Conservation (phyloP, 2,888 invertebrate genomes). For the Schrankia costaestrigalis region DNA sequence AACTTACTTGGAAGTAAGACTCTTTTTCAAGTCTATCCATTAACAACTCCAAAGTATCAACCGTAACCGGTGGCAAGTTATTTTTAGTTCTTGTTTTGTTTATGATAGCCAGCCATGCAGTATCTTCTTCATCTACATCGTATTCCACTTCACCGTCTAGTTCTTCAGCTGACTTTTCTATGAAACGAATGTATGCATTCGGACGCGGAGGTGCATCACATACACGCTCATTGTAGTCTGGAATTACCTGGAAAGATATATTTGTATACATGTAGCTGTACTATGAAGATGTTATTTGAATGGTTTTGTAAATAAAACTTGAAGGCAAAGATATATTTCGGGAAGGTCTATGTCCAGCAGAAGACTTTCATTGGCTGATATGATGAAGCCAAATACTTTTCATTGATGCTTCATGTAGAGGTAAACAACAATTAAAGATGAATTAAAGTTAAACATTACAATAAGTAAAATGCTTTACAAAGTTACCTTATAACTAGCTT, state of each 20-base stretch:
- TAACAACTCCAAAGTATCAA: slow-evolving; percentile 94
- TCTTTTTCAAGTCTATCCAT: slow-evolving; percentile 99
- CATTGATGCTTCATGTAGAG: too few relatives aligned
- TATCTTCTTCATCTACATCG: slow-evolving; percentile 99
- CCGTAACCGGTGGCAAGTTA: slow-evolving; percentile 87
- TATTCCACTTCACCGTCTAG: slow-evolving; percentile 96
- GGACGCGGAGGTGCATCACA: slow-evolving; percentile 91
- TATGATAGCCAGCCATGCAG: slow-evolving; percentile 94
- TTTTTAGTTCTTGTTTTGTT: slow-evolving; percentile 90
- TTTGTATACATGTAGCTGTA: background rate
- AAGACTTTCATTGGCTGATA: too few relatives aligned
- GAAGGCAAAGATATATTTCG: too few relatives aligned
- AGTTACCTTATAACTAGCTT: slow-evolving; percentile 67
- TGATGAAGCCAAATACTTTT: too few relatives aligned
- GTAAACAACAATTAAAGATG: background rate
- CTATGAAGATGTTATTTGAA: background rate
- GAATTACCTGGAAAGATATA: slow-evolving; percentile 74
- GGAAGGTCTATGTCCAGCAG: too few relatives aligned
- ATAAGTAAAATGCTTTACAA: background rate
- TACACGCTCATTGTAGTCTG: slow-evolving; percentile 86
- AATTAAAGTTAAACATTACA: background rate
- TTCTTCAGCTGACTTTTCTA: slow-evolving; percentile 96
- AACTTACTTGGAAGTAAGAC: slow-evolving; percentile 91
- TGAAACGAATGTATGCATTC: slow-evolving; percentile 94
- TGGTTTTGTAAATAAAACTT: too few relatives aligned